phyloP scores from a whole-genome alignment of 2,888 invertebrate genomes.

The Tachina fera region DNA sequence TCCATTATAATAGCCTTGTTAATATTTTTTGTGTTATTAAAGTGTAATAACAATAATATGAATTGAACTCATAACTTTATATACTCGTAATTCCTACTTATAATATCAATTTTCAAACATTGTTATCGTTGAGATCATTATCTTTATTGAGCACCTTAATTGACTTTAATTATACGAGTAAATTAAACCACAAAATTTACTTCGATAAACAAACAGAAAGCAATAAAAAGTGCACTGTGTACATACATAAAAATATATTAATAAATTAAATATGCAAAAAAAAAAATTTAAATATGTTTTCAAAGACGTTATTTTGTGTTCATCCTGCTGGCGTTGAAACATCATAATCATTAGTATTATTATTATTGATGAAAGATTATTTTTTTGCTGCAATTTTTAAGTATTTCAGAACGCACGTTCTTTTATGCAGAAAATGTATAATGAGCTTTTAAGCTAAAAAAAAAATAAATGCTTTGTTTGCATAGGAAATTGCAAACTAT shows the following conservation, averaged over 20 bases:
- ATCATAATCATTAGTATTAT: conserved; percentile 21
- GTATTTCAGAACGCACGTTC: conserved; percentile 53
- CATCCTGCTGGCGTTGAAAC: conserved; percentile 15
- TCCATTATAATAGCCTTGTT: no score
- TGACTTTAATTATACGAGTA: conserved; percentile 37
- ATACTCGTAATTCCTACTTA: no score
- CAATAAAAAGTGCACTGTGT: neutral
- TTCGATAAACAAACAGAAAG: conserved; percentile 34
- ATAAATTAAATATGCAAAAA: no score
- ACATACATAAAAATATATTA: no score
- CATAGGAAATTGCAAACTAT: conserved; percentile 49
- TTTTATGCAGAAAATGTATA: conserved; percentile 53
- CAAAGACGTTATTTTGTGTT: neutral
- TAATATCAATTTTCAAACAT: neutral
- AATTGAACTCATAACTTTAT: no score
- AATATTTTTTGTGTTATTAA: no score
- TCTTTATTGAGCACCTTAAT: conserved; percentile 26
- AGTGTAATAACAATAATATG: no score
- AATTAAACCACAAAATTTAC: conserved; percentile 57
- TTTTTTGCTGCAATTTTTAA: conserved; percentile 14
- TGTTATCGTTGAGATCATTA: neutral
- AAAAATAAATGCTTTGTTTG: conserved; percentile 16
- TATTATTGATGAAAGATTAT: conserved; percentile 34
- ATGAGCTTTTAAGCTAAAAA: conserved; percentile 32
- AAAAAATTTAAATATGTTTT: no score